These are phyloP conservation scores for Mactromeris polynyma DNA, from an alignment of 2,888 invertebrate species.

Conservation along the genomic window DNA sequence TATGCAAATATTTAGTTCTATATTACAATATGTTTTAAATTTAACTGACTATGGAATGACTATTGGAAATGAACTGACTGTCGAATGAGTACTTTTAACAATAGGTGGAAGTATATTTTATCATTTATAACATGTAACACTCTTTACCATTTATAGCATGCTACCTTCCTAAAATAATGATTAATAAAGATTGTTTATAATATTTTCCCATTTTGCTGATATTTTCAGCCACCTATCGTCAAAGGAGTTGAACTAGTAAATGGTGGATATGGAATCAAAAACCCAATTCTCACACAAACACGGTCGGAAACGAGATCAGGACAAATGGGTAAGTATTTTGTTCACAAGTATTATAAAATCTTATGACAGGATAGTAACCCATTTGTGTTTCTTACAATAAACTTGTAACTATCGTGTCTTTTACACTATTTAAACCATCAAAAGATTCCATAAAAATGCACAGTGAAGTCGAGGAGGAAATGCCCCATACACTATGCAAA, in stretches of 20 bases:
- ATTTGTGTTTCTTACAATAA: too few species aligned
- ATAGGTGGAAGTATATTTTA: too few species aligned
- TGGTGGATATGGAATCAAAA: constrained; percentile 85
- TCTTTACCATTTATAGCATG: too few species aligned
- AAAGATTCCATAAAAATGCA: too few species aligned
- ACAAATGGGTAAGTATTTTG: constrained; percentile 5
- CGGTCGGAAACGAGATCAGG: not conserved
- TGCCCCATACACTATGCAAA: too few species aligned
- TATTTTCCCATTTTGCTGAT: not conserved
- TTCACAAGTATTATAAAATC: not conserved
- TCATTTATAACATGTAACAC: too few species aligned
- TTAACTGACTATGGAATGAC: too few species aligned
- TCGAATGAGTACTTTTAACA: not conserved
- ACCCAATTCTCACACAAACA: constrained; percentile 80
- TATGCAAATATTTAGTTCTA: not conserved
- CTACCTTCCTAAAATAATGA: not conserved
- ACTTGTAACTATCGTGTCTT: too few species aligned
- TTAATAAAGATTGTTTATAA: not conserved
- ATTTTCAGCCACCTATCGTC: constrained; percentile 67
- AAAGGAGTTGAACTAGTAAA: constrained; percentile 82
- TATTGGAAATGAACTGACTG: not conserved
- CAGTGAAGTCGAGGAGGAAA: too few species aligned
- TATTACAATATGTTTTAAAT: not conserved
- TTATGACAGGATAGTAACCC: too few species aligned
- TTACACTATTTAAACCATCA: too few species aligned